These are phyloP conservation scores for Drosophila chauvacae DNA, from an alignment of 1,140 invertebrate genomes.

Conservation along the genomic window DNA sequence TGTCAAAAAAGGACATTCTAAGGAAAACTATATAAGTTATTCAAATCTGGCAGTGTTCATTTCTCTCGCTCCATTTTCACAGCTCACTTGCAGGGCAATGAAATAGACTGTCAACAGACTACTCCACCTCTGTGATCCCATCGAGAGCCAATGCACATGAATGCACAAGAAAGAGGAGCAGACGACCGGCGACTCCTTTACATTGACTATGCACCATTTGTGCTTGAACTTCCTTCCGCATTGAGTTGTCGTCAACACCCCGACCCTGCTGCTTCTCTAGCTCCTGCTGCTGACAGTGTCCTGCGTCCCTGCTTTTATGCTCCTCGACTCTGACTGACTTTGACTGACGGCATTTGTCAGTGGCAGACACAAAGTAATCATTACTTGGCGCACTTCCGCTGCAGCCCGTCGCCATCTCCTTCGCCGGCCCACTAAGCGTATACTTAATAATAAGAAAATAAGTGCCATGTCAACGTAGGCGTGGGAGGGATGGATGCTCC, in stretches of 20 bases:
- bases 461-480: constrained; percentile 68
- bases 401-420: constrained; percentile 8
- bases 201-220: constrained; percentile 61
- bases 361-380: constrained; percentile 81
- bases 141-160: constrained; percentile 58
- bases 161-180: constrained; percentile 43
- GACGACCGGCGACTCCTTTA: constrained; percentile 32
- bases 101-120: constrained; percentile 34
- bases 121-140: constrained; percentile 29
- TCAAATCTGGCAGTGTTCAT: constrained; percentile 11
- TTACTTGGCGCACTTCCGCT: constrained; percentile 63
- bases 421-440: constrained; percentile 66
- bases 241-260: constrained; percentile 44
- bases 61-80: not conserved
- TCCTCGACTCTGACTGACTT: constrained; percentile 68
- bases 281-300: constrained; percentile 7
- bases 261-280: constrained; percentile 1
- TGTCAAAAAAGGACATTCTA: not conserved
- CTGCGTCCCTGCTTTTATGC: constrained; percentile 11
- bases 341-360: constrained; percentile 82
- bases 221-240: constrained; percentile 59
- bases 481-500: constrained; percentile 9
- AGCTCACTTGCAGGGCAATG: constrained; percentile 29
- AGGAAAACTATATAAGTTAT: constrained; percentile 17
- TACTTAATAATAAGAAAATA: constrained; percentile 84